Evolutionary conservation across 2,113 vertebrate genomes (phyloP), one percentile per base, ranked within the genome.

Genomic region (Arizona elegans): DNA sequence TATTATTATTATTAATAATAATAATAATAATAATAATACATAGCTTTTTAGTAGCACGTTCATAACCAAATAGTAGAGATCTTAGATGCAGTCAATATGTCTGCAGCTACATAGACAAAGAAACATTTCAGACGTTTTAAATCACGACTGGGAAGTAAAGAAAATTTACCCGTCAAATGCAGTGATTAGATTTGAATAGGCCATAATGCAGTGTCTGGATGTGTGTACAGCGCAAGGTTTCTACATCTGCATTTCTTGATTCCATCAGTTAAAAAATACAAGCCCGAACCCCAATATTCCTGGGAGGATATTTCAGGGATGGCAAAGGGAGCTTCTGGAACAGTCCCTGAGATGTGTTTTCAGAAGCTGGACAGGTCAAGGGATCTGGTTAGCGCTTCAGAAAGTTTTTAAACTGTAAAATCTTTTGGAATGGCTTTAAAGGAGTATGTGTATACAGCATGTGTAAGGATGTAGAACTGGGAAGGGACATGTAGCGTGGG

Each of bases 181-280:
- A 97, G 92, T 91, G 95, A 93, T 89, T 88, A 85, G 96, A 95
- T 96, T 96, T 91, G 54, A 17, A 70, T 19, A 0, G 7, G 86
- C 90, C 50, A 0, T 33, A 89, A 89, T 85, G 94, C 29, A 81
- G 88, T 56, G 86, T 54, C 91, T 15, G 0, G 53, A 92, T 96
- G 53, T 12, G 53, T 53, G 53, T 53, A 53, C 53, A 12, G 53
- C 2, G 53, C 53, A 53, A 26, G 93, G 93, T 92, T 96, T 96
- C 96, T 95, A 96, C 55, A 94, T 95, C 93, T 97, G 96, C 96
- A 96, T 97, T 97, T 96, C 96, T 96, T 97, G 96, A 96, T 96
- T 96, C 96, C 96, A 95, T 96, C 95, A 70, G 93, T 95, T 58
- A 95, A 95, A 94, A 1, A 96, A 96, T 92, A 95, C 43, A 92